Percentiles rank a stretch among this genome's conserved stretches.
These are phyloP conservation scores for Setophaga coronata DNA, from an alignment of 2,113 vertebrate genomes.

Conservation along the genomic window DNA sequence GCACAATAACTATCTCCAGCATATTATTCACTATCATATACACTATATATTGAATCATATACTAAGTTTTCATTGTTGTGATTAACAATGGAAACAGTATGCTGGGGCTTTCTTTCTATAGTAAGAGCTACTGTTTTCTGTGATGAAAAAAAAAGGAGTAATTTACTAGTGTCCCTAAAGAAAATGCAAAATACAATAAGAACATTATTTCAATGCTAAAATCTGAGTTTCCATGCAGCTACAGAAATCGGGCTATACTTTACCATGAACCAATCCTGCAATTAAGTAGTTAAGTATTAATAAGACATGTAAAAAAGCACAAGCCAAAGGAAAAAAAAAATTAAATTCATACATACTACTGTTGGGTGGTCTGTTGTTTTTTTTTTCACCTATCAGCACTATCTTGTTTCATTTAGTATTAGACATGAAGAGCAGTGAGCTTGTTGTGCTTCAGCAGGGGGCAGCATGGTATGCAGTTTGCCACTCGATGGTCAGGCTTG, in stretches of 20 bases:
- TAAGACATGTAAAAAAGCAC: not conserved
- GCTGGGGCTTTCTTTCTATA: not conserved
- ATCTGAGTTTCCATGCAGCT: not conserved
- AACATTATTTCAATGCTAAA: not conserved
- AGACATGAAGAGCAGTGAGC: not conserved
- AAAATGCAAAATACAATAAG: not conserved
- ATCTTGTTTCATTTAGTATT: not conserved
- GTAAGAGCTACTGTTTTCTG: not conserved
- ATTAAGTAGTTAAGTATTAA: not conserved
- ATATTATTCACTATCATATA: not conserved
- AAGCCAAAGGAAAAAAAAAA: not conserved
- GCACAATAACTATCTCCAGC: not conserved
- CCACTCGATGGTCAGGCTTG: not conserved
- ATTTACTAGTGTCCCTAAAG: not conserved
- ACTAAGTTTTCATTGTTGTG: not conserved
- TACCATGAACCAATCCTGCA: not conserved
- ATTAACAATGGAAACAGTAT: not conserved
- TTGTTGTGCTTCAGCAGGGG: not conserved
- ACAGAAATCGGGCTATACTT: not conserved
- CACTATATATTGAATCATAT: not conserved
- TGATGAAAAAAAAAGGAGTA: not conserved
- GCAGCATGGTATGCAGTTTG: slow-evolving; percentile 24
- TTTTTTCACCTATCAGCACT: rapidly evolving
- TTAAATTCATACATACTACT: not conserved
- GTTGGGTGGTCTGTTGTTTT: not conserved